These are phyloP conservation scores for Arctia plantaginis DNA, from an alignment of 2,888 invertebrate genomes.

Conservation along the genomic window DNA sequence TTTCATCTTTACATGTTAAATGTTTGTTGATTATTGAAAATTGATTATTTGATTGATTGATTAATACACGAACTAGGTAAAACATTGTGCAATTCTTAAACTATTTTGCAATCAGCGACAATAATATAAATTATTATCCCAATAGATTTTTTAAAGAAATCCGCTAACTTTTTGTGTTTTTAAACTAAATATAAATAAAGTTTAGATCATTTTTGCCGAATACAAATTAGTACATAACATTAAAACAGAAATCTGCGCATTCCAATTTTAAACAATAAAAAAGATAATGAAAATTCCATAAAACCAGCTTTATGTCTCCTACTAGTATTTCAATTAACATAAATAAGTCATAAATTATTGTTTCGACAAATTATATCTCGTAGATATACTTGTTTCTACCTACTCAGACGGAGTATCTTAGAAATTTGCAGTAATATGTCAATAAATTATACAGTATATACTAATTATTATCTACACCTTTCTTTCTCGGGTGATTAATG, in stretches of 20 bases:
- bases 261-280: conserved; percentile 77
- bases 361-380: conserved; percentile 77
- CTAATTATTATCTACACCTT: conserved; percentile 57
- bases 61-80: conserved; percentile 32
- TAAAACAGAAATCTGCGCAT: conserved; percentile 58
- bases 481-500: conserved; percentile 52
- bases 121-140: conserved; percentile 27
- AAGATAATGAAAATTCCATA: conserved; percentile 78
- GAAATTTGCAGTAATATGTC: conserved; percentile 68
- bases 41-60: too few species aligned
- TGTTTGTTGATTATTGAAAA: conserved; percentile 26
- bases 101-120: conserved; percentile 24
- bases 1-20: conserved; percentile 42
- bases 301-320: conserved; percentile 76
- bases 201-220: conserved; percentile 23
- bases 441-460: conserved; percentile 67
- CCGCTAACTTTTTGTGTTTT: neutral
- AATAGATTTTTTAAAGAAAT: neutral
- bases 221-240: conserved; percentile 14
- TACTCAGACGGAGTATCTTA: conserved; percentile 61
- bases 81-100: conserved; percentile 43
- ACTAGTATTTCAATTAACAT: conserved; percentile 77
- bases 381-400: conserved; percentile 64
- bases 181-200: conserved; percentile 10
- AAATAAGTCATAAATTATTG: conserved; percentile 77